Conservation (phyloP, 2,797 vertebrate species). For the Onychomys leucogaster region DNA sequence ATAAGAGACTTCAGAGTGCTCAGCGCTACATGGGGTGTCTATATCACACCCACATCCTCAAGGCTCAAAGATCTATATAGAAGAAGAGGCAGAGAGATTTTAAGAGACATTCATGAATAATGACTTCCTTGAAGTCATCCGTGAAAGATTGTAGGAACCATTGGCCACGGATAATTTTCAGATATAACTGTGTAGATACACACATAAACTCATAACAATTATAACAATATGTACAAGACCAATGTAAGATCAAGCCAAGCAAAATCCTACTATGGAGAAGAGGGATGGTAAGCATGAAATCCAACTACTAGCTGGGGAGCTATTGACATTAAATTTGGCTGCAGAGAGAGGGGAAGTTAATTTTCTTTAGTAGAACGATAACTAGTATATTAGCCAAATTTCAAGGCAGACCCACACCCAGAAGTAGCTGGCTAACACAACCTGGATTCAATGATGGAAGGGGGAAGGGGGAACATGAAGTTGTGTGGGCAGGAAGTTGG, state of each 20-base stretch:
- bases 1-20: background rate
- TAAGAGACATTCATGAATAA: background rate
- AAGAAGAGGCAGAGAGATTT: background rate
- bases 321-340: background rate
- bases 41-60: background rate
- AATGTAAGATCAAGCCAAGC: background rate
- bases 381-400: background rate
- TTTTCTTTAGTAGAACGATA: background rate
- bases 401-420: background rate
- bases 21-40: background rate
- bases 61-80: background rate
- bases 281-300: background rate
- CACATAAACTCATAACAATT: background rate
- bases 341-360: background rate
- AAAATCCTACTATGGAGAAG: background rate
- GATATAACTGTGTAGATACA: too few relatives aligned
- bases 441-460: background rate
- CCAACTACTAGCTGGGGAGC: background rate
- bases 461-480: background rate
- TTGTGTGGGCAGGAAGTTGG: background rate
- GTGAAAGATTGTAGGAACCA: background rate
- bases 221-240: background rate
- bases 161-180: background rate
- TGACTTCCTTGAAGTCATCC: background rate
- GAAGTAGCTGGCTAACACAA: background rate